A percentile compares a stretch with the other conserved stretches of the same genome.
phyloP scores from a whole-genome alignment of 2,113 vertebrate genomes.

The Rhegmatorhina hoffmannsi region DNA sequence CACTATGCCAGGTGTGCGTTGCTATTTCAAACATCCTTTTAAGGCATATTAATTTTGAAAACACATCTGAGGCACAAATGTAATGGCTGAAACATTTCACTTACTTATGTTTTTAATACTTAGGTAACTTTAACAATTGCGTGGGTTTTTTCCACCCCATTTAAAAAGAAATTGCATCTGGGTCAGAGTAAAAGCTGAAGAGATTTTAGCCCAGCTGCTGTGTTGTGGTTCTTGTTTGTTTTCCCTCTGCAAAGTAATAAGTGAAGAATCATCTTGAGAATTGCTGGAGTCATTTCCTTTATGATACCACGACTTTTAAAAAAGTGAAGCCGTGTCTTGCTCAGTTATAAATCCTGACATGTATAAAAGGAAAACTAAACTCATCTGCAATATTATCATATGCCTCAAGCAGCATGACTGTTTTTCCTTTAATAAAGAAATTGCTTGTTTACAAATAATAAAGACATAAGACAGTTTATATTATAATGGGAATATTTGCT shows the following conservation, averaged over 20 bases:
- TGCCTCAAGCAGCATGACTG: neutral
- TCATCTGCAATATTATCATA: neutral
- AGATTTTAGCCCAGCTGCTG: neutral
- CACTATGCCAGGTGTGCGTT: neutral
- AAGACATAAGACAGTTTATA: neutral
- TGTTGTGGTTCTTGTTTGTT: neutral
- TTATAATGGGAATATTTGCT: neutral
- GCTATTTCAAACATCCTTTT: neutral
- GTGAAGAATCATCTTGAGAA: neutral
- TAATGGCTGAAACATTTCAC: neutral
- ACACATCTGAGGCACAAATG: neutral
- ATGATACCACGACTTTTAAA: neutral
- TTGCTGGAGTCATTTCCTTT: neutral
- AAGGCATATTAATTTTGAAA: conserved; percentile 8
- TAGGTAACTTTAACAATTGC: neutral
- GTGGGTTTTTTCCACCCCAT: neutral
- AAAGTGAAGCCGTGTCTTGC: neutral
- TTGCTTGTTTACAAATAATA: conserved; percentile 11
- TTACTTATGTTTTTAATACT: neutral
- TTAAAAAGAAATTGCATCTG: conserved; percentile 1
- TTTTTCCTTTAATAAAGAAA: neutral
- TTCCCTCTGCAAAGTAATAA: neutral
- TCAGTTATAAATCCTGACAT: neutral
- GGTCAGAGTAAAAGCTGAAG: neutral
- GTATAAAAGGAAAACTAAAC: neutral